Conservation (phyloP, 2,888 invertebrate species). For the Halocaridina rubra region DNA sequence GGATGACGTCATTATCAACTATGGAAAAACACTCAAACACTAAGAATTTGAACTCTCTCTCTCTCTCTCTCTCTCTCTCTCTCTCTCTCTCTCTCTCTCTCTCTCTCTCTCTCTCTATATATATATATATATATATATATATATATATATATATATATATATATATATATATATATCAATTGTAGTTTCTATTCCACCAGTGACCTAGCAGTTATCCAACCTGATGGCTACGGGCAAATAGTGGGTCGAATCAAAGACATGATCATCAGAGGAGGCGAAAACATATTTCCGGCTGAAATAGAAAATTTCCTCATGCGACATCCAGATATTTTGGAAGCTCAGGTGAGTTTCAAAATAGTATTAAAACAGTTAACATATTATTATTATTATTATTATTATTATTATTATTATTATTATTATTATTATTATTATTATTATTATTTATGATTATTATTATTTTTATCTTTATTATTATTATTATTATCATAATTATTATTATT, state of each 20-base stretch:
- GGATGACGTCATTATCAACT: no score
- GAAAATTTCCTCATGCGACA: slow-evolving; percentile 82
- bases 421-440: no score
- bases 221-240: slow-evolving; percentile 79
- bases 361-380: no score
- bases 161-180: not conserved
- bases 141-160: not conserved
- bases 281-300: slow-evolving; percentile 83
- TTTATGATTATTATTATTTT: no score
- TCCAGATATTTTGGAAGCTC: slow-evolving; percentile 79
- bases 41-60: not conserved
- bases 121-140: not conserved
- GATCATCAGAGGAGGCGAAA: slow-evolving; percentile 85
- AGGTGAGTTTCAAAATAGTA: slow-evolving; percentile 69
- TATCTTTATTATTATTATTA: no score
- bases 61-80: not conserved
- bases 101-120: not conserved
- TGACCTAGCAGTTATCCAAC: slow-evolving; percentile 69
- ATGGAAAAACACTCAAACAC: no score
- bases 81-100: not conserved
- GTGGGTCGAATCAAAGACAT: slow-evolving; percentile 83
- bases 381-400: no score
- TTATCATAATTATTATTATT: no score
- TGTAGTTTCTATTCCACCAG: not conserved
- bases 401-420: no score